These are phyloP conservation scores for Microctonus hyperodae DNA, from an alignment of 2,888 invertebrate species.

Conservation along the genomic window DNA sequence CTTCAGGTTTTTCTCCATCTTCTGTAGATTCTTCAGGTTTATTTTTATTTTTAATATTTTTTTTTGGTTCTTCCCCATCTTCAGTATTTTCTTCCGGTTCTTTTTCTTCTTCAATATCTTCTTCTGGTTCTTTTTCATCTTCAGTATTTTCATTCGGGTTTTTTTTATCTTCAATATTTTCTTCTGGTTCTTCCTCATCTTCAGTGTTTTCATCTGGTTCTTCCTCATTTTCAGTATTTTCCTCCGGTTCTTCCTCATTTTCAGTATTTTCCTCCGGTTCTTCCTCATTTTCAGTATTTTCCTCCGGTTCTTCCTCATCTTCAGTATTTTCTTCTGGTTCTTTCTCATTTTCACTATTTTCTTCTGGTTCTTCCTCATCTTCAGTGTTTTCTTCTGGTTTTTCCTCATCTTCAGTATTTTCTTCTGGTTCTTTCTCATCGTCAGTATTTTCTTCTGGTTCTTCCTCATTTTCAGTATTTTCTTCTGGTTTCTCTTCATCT, in stretches of 20 bases:
- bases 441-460: not conserved
- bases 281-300: not conserved
- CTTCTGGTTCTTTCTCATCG: slow-evolving; percentile 12
- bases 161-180: not conserved
- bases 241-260: slow-evolving; percentile 13
- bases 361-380: slow-evolving; percentile 14
- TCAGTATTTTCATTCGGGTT: too few relatives aligned
- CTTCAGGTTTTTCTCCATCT: slow-evolving; percentile 3
- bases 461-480: slow-evolving; percentile 1
- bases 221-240: slow-evolving; percentile 1
- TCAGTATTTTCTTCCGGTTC: slow-evolving; percentile 9
- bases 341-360: slow-evolving; percentile 12
- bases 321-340: slow-evolving; percentile 19
- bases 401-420: slow-evolving; percentile 16
- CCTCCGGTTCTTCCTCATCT: slow-evolving; percentile 13
- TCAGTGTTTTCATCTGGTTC: not conserved
- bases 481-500: slow-evolving; percentile 5
- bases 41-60: not conserved
- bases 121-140: slow-evolving; percentile 7
- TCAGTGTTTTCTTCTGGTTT: slow-evolving; percentile 24
- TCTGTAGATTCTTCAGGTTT: not conserved
- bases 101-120: not conserved
- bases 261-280: slow-evolving; percentile 11
- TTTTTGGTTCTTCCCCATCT: slow-evolving; percentile 6
- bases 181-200: slow-evolving; percentile 6